Base-by-base conservation (phyloP, 2,797 vertebrate species). In the Muscicapa comitata region DNA sequence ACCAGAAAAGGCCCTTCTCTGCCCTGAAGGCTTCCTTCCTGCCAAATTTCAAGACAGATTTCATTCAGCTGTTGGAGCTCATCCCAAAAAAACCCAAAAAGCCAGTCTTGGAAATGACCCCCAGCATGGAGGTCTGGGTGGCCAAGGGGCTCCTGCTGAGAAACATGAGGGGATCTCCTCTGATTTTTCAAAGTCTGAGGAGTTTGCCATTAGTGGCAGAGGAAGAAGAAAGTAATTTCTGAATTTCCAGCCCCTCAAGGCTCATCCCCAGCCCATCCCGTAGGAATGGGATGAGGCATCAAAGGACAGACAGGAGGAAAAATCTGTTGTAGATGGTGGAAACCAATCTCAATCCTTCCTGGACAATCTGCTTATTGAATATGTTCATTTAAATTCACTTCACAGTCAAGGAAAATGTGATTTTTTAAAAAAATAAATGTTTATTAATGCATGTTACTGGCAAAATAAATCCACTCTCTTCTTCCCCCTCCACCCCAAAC, bases 331-430 rank as follows among this genome's bases (percentile, higher is more conserved):
- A 54, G 42, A 18, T 83, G 26, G n/a, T 75, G 45, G 38, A 91
- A 94, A 87, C 3, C 28, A 88, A 88, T 43, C 59, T 68, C 91
- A 92, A 84, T 82, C 59, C 35, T 92, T 61, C 53, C 70, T 93
- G 77, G 62, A 23, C 75, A 86, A 82, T 37, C 43, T 77, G 20
- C 50, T 74, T 94, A 28, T 77, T 93, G 89, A 94, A 72, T 86
- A 57, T 48, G 24, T 42, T 95, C 35, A 79, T 86, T 94, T 84
- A 33, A 91, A 91, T 94, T 92, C 23, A 54, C 78, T 95, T 76
- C 73, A 91, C 28, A 91, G 75, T 63, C 70, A 76, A 68, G 35
- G 43, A 95, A 94, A 96, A 91, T 45, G 20, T 70, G 25, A 59
- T 6, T 68, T 66, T 67, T 67, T 10, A 0, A 8, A 74, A 84